These are phyloP conservation scores for Poecilia picta DNA, from an alignment of 2,797 vertebrate genomes.

Conservation along the genomic window DNA sequence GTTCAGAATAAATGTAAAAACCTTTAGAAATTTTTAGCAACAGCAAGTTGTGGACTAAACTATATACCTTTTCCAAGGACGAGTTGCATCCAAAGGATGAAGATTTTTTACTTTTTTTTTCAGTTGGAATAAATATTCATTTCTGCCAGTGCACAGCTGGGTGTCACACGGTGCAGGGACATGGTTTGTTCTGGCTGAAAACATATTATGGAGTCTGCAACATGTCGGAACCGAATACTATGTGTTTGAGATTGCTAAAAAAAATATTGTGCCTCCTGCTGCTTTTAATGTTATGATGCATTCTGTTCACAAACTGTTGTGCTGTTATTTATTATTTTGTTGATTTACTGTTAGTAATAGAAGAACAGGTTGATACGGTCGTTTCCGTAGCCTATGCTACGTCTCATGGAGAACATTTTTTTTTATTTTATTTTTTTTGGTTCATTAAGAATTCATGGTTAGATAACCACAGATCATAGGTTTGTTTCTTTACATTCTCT, in stretches of 20 bases:
- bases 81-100: conserved; percentile 14
- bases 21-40: not conserved
- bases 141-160: conserved; percentile 34
- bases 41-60: not conserved
- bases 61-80: not conserved
- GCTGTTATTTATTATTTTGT: conserved; percentile 11
- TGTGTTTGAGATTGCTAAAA: conserved; percentile 12
- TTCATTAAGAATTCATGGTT: conserved; percentile 32
- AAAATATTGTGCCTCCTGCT: conserved; percentile 38
- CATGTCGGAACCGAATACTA: conserved; percentile 25
- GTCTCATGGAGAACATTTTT: conserved; percentile 8
- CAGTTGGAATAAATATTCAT: conserved; percentile 18
- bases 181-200: conserved; percentile 5
- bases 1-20: not conserved
- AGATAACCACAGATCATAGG: conserved; percentile 22
- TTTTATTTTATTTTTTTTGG: conserved; percentile 6
- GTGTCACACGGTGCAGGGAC: conserved; percentile 1
- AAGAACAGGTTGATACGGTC: not conserved
- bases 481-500: conserved; percentile 26
- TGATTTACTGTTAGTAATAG: conserved; percentile 7
- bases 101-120: not conserved
- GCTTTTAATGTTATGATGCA: conserved; percentile 19
- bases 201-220: conserved; percentile 14
- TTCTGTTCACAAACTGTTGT: conserved; percentile 2
- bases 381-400: not conserved